phyloP scores from a whole-genome alignment of 2,888 invertebrate species.

The Endotricha flammealis region DNA sequence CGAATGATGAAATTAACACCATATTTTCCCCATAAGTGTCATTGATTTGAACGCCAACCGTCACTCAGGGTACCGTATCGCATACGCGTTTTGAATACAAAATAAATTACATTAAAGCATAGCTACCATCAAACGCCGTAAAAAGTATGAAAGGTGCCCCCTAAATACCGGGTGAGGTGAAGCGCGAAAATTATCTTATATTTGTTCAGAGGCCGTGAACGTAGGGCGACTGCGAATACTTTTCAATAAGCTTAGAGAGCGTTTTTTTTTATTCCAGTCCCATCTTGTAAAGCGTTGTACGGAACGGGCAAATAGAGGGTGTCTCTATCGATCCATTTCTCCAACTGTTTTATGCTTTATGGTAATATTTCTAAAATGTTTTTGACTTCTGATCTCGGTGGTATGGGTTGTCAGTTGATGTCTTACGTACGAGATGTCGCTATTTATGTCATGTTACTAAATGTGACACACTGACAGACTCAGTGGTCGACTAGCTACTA shows the following conservation, averaged over 20 bases:
- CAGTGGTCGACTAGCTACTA: no score
- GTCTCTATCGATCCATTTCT: constrained; percentile 51
- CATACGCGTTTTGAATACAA: constrained; percentile 59
- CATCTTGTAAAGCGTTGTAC: constrained; percentile 61
- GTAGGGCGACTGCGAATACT: constrained; percentile 70
- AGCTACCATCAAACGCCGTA: constrained; percentile 64
- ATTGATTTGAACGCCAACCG: constrained; percentile 18
- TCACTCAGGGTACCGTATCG: constrained; percentile 24
- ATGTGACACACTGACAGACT: no score
- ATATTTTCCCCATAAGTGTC: constrained; percentile 12
- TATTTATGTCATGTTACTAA: no score
- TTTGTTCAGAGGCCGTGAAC: constrained; percentile 77
- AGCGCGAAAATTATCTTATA: constrained; percentile 78
- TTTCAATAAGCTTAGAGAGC: constrained; percentile 78
- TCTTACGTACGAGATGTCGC: no score
- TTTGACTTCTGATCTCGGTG: no score
- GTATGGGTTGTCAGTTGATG: no score
- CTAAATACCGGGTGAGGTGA: constrained; percentile 76
- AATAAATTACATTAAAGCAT: constrained; percentile 69
- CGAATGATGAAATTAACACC: no score
- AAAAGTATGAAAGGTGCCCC: constrained; percentile 77
- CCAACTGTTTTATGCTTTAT: constrained; percentile 31
- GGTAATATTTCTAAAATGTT: neutral
- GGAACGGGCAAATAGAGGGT: constrained; percentile 67
- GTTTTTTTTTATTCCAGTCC: constrained; percentile 65